These are phyloP conservation scores for Drosophila setosimentum DNA, from an alignment of 2,888 invertebrate species.

Conservation along the genomic window DNA sequence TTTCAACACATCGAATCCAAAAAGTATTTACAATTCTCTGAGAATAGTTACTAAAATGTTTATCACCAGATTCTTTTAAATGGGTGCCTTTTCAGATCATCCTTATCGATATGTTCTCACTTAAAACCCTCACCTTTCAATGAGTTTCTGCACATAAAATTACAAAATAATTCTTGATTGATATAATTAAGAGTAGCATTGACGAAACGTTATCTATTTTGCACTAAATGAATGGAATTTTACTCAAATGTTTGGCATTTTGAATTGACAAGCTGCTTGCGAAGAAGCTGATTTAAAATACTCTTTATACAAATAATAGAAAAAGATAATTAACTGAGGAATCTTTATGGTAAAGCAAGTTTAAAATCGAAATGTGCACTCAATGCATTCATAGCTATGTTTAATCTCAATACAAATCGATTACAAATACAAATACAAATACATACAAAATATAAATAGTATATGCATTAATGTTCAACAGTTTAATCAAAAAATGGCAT, in stretches of 20 bases:
- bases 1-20: slow-evolving; percentile 67
- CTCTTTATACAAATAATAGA: slow-evolving; percentile 48
- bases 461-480: slow-evolving; percentile 65
- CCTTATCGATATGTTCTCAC: neutral
- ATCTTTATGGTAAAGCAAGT: slow-evolving; percentile 11
- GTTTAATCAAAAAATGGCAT: slow-evolving; percentile 61
- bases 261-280: slow-evolving; percentile 23
- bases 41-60: neutral
- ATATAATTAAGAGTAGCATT: slow-evolving; percentile 9
- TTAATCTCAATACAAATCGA: slow-evolving; percentile 43
- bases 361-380: slow-evolving; percentile 51
- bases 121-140: neutral
- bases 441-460: slow-evolving; percentile 51
- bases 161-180: neutral
- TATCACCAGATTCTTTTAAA: neutral
- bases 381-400: slow-evolving; percentile 48
- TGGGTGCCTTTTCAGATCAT: neutral
- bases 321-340: slow-evolving; percentile 7
- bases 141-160: neutral
- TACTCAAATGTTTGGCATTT: slow-evolving; percentile 43
- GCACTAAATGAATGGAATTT: slow-evolving; percentile 48
- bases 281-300: slow-evolving; percentile 41
- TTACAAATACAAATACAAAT: slow-evolving; percentile 32
- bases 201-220: slow-evolving; percentile 38
- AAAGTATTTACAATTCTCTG: slow-evolving; percentile 16